phyloP scores from a whole-genome alignment of 2,797 vertebrate genomes.

The Myotis daubentonii region DNA sequence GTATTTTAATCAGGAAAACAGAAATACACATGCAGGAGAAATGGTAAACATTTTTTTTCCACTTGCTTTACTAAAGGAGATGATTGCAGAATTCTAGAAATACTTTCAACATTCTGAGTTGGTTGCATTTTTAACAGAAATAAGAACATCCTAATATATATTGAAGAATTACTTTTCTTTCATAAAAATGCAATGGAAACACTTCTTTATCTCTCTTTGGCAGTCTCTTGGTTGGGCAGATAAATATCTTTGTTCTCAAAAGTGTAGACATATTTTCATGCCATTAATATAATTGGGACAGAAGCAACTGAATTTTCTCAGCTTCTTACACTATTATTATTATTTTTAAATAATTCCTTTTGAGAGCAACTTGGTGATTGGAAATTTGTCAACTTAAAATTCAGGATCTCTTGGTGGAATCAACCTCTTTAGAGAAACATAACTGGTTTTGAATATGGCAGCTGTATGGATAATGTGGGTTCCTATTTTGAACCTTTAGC shows the following conservation, averaged over 20 bases:
- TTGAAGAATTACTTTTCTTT: constrained; percentile 23
- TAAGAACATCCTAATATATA: not conserved
- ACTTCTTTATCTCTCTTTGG: not conserved
- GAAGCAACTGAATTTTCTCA: not conserved
- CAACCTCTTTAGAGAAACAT: not conserved
- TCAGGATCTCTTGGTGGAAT: not conserved
- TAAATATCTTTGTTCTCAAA: not conserved
- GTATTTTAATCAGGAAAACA: not conserved
- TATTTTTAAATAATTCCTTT: not conserved
- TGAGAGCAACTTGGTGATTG: not conserved
- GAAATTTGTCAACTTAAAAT: not conserved
- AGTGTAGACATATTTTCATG: not conserved
- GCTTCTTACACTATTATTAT: not conserved
- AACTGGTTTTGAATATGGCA: not conserved
- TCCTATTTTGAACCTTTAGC: not conserved
- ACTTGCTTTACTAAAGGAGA: not conserved
- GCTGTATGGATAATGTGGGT: too few species aligned
- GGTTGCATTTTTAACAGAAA: constrained; percentile 10
- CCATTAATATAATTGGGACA: not conserved
- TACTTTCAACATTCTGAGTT: not conserved
- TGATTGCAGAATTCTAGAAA: not conserved
- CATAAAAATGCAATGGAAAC: not conserved
- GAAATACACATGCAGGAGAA: not conserved
- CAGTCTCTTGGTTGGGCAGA: not conserved
- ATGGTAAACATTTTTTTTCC: not conserved